Conservation (phyloP, 2,888 invertebrate species). For the Meandrusa payeni region DNA sequence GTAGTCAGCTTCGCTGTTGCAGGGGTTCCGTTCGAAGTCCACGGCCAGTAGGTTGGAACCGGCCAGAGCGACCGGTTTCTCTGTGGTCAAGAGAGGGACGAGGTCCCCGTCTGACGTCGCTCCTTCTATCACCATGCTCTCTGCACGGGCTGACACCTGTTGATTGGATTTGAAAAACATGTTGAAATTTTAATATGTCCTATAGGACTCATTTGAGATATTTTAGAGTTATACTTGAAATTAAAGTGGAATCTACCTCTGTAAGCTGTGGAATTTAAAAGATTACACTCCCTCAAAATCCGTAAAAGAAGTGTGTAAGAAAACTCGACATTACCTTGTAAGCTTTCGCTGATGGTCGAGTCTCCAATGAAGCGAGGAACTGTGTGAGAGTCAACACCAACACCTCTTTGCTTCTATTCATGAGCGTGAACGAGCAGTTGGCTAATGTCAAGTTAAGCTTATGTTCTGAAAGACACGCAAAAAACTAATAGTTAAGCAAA, state of each 20-base stretch:
- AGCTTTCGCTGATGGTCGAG: conserved; percentile 83
- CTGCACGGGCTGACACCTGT: conserved; percentile 83
- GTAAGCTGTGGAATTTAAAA: too few relatives aligned
- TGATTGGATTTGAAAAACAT: conserved; percentile 3
- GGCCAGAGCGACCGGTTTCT: conserved; percentile 71
- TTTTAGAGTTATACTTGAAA: too few relatives aligned
- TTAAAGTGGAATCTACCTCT: too few relatives aligned
- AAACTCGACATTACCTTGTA: too few relatives aligned
- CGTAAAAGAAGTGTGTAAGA: too few relatives aligned
- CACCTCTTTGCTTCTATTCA: conserved; percentile 86
- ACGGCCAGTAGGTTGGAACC: conserved; percentile 86
- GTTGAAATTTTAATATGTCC: background rate
- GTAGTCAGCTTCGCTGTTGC: conserved; percentile 83
- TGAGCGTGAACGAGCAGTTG: conserved; percentile 85
- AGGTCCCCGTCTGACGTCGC: conserved; percentile 86
- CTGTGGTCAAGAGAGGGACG: conserved; percentile 82
- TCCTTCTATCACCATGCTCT: conserved; percentile 89
- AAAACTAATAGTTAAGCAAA: too few relatives aligned
- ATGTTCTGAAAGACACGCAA: conserved; percentile 80
- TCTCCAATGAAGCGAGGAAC: conserved; percentile 84
- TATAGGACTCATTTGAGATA: too few relatives aligned
- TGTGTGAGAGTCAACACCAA: conserved; percentile 87
- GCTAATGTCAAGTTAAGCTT: conserved; percentile 88
- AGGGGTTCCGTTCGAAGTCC: conserved; percentile 87
- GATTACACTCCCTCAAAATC: too few relatives aligned